Evolutionary conservation across 2,797 vertebrate genomes (phyloP).

Genomic region (Phrynocephalus guinanensis): DNA sequence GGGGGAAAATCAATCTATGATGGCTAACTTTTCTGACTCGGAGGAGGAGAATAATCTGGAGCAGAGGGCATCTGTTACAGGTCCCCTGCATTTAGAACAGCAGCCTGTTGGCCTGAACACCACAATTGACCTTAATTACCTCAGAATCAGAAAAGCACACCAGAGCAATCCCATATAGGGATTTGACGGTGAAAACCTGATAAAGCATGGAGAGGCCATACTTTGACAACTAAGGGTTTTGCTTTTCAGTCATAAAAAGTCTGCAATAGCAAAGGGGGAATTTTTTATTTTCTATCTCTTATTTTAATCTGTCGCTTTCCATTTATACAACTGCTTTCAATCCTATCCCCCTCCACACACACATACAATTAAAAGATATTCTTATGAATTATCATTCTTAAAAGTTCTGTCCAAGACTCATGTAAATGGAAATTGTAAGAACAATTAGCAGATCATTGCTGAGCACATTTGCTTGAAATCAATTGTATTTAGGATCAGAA

Average conservation of each 20-base stretch:
- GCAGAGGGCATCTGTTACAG: conserved; percentile 30
- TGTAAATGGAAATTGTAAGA: conserved; percentile 14
- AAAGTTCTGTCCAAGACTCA: not conserved
- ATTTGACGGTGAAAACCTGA: conserved; percentile 9
- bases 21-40: conserved; percentile 14
- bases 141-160: conserved; percentile 4
- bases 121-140: conserved; percentile 24
- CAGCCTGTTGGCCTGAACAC: not conserved
- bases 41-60: conserved; percentile 22
- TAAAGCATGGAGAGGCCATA: not conserved
- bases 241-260: conserved; percentile 22
- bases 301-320: not conserved
- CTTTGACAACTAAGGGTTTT: conserved; percentile 11
- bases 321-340: conserved; percentile 1
- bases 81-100: not conserved
- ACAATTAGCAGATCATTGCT: conserved; percentile 18
- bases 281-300: not conserved
- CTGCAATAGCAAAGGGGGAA: not conserved
- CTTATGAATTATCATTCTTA: not conserved
- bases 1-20: not conserved
- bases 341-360: conserved; percentile 1
- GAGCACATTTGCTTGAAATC: not conserved
- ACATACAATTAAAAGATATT: not conserved
- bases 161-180: not conserved
- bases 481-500: not conserved